Base-by-base conservation (phyloP, 2,797 vertebrate genomes). In the Nannoperca obscura region DNA sequence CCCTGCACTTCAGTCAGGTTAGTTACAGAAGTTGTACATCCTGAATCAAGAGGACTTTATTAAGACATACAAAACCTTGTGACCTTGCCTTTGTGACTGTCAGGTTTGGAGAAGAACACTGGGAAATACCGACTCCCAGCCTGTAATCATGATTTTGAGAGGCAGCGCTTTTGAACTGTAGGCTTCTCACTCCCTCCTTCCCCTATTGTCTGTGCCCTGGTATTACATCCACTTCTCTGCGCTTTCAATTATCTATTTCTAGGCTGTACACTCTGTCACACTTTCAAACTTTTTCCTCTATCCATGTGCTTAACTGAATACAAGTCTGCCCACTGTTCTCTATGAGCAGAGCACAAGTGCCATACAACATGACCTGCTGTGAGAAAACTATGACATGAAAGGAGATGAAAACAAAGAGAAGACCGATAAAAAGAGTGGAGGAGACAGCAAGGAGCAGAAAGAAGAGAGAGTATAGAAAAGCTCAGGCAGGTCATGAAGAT, bases 131-230 rank as follows among this genome's bases (percentile, higher is more conserved):
- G 47, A 78, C 70, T 69, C 36, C 60, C 71, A 80, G 59, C 38
- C 60, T 89, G 72, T 88, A 83, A 84, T 88, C 60, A 50, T 61
- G 71, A 79, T 66, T 86, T 86, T 82, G 60, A 76, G 75, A 74
- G 38, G 47, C 68, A 59, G 75, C 54, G 76, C 75, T 85, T 87
- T 82, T 68, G 44, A 86, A 80, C 55, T 66, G 9, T 34, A 55
- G 69, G 74, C 50, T 38, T 9, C 3, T 10, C 36, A 1, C 65
- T 67, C 60, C 75, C 54, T 75, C 54, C 60, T 63, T 74, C 58
- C 63, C 8, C 20, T 49, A 46, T 59, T 82, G 74, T 84, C 61
- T 80, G 53, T 17, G 7, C 30, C 3, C 63, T 58, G 13, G 58
- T 83, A 75, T 76, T 77, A 76, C 66, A 85, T 77, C 74, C 54